Base-by-base conservation (phyloP, 2,797 vertebrate species). In the Acomys russatus region DNA sequence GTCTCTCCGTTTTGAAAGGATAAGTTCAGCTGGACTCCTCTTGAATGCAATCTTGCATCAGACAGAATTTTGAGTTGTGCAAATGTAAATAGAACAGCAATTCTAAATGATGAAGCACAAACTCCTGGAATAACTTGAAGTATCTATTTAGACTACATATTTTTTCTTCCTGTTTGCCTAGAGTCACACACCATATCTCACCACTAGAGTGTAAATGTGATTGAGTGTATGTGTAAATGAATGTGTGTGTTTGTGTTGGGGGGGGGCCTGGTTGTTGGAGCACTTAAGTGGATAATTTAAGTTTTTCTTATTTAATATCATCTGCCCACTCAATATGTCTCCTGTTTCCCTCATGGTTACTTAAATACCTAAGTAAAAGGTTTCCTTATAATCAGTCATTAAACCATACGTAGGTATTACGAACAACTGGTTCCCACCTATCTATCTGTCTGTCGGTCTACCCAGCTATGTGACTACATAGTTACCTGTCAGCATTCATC, bases 1-100 rank as follows among this genome's bases (percentile, higher is more conserved):
- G 28, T 94, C 64, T 94, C 94, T 44, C 59, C 71, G 93, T 88
- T 97, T 94, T 86, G 94, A 85, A 63, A 33, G 84, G 93, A 77
- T 82, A 96, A 78, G 11, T 95, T 96, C 33, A 93, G 22, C 71
- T 92, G 80, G 30, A 83, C 44, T 86, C 91, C 12, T 87, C 17
- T 86, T 89, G 77, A 15, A 51, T n/a, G 12, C 12, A 94, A 7
- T 61, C 54, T 88, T 77, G 25, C 3, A 64, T 87, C 61, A 90
- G 70, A 89, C 20, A 92, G 86, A 96, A 90, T 83, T 51, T 89
- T 76, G 64, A 94, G n/a, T 79, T 96, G 96, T 92, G 9, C n/a
- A 95, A 88, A 88, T 88, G n/a, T 92, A 96, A 93, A 82, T 94
- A 91, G 70, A 44, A 9, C 22, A 74, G 44, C 35, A 35, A 74